Conservation (phyloP, 2,797 vertebrate species). For the Xiphophorus birchmanni region DNA sequence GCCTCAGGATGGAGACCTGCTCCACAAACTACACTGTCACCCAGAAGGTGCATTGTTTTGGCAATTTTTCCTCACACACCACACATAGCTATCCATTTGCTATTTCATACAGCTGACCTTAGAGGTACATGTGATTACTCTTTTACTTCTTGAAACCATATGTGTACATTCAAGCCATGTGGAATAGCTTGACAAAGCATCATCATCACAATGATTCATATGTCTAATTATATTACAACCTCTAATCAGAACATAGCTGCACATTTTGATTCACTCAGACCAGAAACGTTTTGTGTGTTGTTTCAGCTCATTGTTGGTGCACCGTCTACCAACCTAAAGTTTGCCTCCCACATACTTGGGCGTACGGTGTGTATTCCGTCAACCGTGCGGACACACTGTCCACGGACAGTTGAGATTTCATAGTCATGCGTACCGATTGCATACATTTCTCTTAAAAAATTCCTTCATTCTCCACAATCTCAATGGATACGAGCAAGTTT, state of each 20-base stretch:
- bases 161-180: background rate
- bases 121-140: background rate
- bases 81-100: background rate
- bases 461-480: too few species aligned
- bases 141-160: background rate
- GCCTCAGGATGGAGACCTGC: conserved; percentile 13
- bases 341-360: too few species aligned
- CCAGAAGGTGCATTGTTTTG: conserved; percentile 1
- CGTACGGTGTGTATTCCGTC: too few species aligned
- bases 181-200: background rate
- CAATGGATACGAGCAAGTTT: too few species aligned
- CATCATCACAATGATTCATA: background rate
- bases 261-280: background rate
- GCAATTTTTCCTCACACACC: background rate
- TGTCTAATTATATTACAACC: background rate
- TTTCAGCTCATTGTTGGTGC: background rate
- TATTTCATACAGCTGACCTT: background rate
- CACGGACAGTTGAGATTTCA: too few species aligned
- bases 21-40: conserved; percentile 7
- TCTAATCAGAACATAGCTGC: background rate
- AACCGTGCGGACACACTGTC: too few species aligned
- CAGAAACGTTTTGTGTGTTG: background rate
- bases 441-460: too few species aligned
- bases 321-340: background rate
- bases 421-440: too few species aligned